These are phyloP conservation scores for Serinus canaria DNA, from an alignment of 2,113 vertebrate species.

Conservation along the genomic window DNA sequence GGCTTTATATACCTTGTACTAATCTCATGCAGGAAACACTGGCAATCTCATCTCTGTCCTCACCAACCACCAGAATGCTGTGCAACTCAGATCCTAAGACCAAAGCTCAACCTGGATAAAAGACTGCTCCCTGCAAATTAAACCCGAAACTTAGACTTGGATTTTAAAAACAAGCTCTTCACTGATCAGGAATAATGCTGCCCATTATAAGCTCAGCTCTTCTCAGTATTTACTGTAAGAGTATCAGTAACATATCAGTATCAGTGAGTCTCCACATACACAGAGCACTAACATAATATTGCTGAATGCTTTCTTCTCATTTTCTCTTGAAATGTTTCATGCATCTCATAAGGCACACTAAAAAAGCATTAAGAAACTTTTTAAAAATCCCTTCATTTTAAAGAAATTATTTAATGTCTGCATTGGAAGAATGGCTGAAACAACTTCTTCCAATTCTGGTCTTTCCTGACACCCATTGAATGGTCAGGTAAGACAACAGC, in stretches of 20 bases:
- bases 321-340: not conserved
- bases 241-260: rapidly evolving
- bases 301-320: not conserved
- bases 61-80: not conserved
- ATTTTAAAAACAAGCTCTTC: not conserved
- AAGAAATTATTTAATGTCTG: not conserved
- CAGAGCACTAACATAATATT: not conserved
- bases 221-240: not conserved
- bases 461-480: not conserved
- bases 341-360: not conserved
- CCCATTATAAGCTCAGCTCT: not conserved
- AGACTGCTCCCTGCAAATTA: not conserved
- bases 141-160: not conserved
- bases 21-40: not conserved
- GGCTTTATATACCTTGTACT: not conserved
- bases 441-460: not conserved
- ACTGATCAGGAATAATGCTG: not conserved
- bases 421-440: not conserved
- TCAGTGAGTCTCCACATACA: rapidly evolving
- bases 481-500: not conserved
- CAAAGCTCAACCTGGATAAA: not conserved
- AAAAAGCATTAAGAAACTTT: not conserved
- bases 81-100: not conserved
- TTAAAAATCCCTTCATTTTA: not conserved
- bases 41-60: not conserved